These are phyloP conservation scores for Zaprionus gabonicus DNA, from an alignment of 1,140 invertebrate genomes.

Conservation along the genomic window DNA sequence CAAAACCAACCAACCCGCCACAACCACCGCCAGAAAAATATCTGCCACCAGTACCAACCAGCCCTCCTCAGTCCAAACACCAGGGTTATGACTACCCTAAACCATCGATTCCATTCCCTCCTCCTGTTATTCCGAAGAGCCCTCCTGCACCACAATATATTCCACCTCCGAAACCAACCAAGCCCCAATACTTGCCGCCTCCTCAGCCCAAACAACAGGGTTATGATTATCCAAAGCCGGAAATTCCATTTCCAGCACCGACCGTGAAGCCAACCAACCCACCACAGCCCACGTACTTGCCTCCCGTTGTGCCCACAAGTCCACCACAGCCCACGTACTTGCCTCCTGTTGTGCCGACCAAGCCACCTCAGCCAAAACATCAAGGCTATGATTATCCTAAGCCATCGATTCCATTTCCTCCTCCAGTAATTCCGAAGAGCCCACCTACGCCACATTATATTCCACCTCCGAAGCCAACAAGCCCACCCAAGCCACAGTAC, in stretches of 20 bases:
- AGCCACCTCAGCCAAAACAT: constrained; percentile 35
- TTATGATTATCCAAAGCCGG: constrained; percentile 47
- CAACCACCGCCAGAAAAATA: constrained; percentile 23
- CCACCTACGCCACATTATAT: constrained; percentile 25
- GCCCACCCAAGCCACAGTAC: constrained; percentile 44
- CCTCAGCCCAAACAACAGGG: constrained; percentile 34
- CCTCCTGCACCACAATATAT: constrained; percentile 28
- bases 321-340: constrained; percentile 20
- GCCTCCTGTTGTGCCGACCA: constrained; percentile 14
- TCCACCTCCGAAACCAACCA: constrained; percentile 33
- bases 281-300: constrained; percentile 26
- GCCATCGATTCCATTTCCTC: constrained; percentile 59
- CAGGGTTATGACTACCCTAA: constrained; percentile 63
- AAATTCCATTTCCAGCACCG: constrained; percentile 25
- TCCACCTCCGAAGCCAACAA: constrained; percentile 52
- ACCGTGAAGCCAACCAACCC: constrained; percentile 9
- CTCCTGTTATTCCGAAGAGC: constrained; percentile 42
- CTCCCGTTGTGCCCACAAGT: neutral
- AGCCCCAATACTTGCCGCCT: constrained; percentile 32
- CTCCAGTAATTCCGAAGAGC: constrained; percentile 10
- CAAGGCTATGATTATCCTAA: constrained; percentile 63
- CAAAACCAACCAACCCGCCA: constrained; percentile 29
- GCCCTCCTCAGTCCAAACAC: constrained; percentile 52
- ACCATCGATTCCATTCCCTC: constrained; percentile 64
- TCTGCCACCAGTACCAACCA: constrained; percentile 2